A percentile compares a stretch with the other conserved stretches of the same genome.
These are phyloP conservation scores for Ctenicera cuprea DNA, from an alignment of 2,888 invertebrate genomes.

Conservation along the genomic window DNA sequence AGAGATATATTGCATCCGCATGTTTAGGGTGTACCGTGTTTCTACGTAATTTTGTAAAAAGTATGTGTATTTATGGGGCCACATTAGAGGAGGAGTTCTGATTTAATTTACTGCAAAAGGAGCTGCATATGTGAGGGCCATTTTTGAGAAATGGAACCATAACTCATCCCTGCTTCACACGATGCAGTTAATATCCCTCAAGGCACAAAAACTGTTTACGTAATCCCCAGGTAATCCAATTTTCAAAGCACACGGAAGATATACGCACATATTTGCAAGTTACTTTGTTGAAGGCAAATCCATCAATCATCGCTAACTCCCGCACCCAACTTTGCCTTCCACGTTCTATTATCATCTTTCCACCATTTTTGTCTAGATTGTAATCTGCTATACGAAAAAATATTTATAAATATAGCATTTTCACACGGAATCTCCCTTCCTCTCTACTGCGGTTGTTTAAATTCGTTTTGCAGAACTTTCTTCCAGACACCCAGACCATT, in stretches of 20 bases:
- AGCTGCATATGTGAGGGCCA: slow-evolving; percentile 15
- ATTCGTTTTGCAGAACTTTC: slow-evolving; percentile 24
- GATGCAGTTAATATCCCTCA: slow-evolving; percentile 31
- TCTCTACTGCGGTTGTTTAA: slow-evolving; percentile 10
- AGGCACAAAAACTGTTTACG: slow-evolving; percentile 40
- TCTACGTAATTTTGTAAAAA: slow-evolving; percentile 65
- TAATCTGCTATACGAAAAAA: slow-evolving; percentile 37
- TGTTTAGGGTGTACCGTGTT: slow-evolving; percentile 65
- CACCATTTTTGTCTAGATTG: slow-evolving; percentile 46
- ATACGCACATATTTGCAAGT: slow-evolving; percentile 44
- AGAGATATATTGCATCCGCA: slow-evolving; percentile 69
- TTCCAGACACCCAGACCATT: slow-evolving; percentile 23
- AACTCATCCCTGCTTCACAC: slow-evolving; percentile 18
- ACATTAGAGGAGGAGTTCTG: slow-evolving; percentile 33
- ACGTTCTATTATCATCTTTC: slow-evolving; percentile 46
- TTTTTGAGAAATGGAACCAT: slow-evolving; percentile 24
- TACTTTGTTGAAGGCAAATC: slow-evolving; percentile 38
- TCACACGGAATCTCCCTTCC: background rate
- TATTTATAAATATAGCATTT: slow-evolving; percentile 26
- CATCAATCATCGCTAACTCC: slow-evolving; percentile 49
- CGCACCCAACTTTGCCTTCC: slow-evolving; percentile 32
- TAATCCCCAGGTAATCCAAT: slow-evolving; percentile 43
- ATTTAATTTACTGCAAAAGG: slow-evolving; percentile 42
- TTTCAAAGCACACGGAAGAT: slow-evolving; percentile 42
- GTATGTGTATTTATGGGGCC: slow-evolving; percentile 49